These are phyloP conservation scores for Morpho helenor DNA, from an alignment of 2,888 invertebrate genomes.

Conservation along the genomic window DNA sequence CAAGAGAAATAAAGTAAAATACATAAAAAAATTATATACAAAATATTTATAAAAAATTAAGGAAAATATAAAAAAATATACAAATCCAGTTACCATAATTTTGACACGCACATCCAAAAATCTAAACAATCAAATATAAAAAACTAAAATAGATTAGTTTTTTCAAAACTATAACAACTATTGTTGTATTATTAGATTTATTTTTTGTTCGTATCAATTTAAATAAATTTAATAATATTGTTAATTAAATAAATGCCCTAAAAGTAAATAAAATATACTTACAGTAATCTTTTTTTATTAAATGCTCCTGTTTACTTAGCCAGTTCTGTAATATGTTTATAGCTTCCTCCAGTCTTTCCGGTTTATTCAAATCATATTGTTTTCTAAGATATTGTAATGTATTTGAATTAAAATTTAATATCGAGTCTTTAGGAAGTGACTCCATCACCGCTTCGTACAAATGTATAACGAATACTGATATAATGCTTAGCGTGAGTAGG, in stretches of 20 bases:
- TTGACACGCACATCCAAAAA: too few relatives aligned
- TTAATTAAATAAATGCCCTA: too few relatives aligned
- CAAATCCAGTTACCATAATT: too few relatives aligned
- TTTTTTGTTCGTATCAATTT: neutral
- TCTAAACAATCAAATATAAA: too few relatives aligned
- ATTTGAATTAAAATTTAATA: slow-evolving; percentile 29
- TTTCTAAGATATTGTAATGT: slow-evolving; percentile 33
- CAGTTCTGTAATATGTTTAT: slow-evolving; percentile 37
- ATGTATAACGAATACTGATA: neutral
- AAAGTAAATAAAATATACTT: slow-evolving; percentile 21
- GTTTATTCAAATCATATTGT: slow-evolving; percentile 34
- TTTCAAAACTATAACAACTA: too few relatives aligned
- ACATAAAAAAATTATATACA: too few relatives aligned
- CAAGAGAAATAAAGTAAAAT: too few relatives aligned
- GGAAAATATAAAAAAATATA: too few relatives aligned
- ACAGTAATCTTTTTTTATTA: slow-evolving; percentile 36
- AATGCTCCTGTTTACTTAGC: slow-evolving; percentile 38
- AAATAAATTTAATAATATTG: neutral
- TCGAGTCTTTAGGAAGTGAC: slow-evolving; percentile 1
- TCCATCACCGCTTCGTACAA: neutral
- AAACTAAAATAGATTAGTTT: too few relatives aligned
- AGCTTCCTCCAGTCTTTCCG: slow-evolving; percentile 32
- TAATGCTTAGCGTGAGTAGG: neutral
- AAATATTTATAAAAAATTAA: too few relatives aligned
- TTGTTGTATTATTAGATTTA: neutral